Base-by-base conservation (phyloP, 1,140 invertebrate genomes). In the Macrobrachium nipponense region DNA sequence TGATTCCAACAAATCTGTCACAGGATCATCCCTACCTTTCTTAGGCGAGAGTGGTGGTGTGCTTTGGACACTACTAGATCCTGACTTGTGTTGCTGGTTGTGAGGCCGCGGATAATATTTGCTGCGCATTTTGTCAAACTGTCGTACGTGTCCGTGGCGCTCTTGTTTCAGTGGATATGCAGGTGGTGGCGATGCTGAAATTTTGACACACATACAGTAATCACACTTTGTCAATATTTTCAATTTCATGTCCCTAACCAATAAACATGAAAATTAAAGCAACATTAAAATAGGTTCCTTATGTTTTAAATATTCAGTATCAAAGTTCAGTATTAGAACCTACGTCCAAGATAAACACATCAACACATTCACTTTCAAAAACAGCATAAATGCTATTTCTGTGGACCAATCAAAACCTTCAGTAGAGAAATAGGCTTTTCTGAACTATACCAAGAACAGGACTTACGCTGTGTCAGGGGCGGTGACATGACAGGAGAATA, bases 101-200 rank as follows among this genome's bases (percentile, higher is more conserved):
- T 44, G 80, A 15, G 82, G 82, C 66, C 87, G 89, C 72, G 80
- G 86, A 77, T 89, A 89, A 79, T 95, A 91, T 91, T 96, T 96
- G 89, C 94, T 93, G 89, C 94, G 93, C 73, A 96, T 92, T 91
- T 96, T 96, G 76, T 93, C 93, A 89, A 95, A 94, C 91, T 95
- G 95, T 62, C 95, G 92, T 89, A 95, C 94, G 27, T 94, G 93
- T 88, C 96, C 94, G 27, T 94, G 93, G 88, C 96, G 92, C 90
- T 97, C 96, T 90, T 96, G 95, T 90, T 95, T 95, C 85, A 94
- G 94, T 90, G 93, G 88, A 80, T 90, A 90, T 15, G 91, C 92
- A 12, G 91, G 92, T 18, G 94, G 93, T 18, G 93, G 93, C 44
- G 90, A 90, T 75, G 89, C 88, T 88, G 92, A 91, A 43, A 73